Percentiles rank a stretch among this genome's conserved stretches.
phyloP scores from a whole-genome alignment of 2,113 vertebrate genomes.

The Theropithecus gelada region DNA sequence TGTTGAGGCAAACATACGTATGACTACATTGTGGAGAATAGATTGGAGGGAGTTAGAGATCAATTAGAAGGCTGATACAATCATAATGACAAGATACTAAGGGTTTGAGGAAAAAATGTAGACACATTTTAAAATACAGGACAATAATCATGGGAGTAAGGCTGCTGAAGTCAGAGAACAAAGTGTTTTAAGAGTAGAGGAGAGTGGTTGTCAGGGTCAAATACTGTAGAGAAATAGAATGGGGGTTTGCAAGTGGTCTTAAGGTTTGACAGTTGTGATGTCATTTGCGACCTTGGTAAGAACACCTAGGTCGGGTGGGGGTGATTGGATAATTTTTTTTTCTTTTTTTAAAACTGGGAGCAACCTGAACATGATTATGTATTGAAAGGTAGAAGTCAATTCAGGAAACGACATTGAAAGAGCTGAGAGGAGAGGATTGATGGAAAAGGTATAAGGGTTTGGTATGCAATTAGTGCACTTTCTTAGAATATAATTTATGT shows the following conservation, averaged over 20 bases:
- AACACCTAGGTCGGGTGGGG: not conserved
- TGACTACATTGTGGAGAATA: not conserved
- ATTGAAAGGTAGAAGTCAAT: not conserved
- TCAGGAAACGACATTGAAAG: not conserved
- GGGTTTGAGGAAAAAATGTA: not conserved
- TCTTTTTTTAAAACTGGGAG: not conserved
- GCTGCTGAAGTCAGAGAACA: not conserved
- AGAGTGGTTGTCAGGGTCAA: rapidly evolving
- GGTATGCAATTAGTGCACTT: not conserved
- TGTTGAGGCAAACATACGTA: not conserved
- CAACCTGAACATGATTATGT: not conserved
- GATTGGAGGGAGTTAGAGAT: not conserved
- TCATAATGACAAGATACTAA: not conserved
- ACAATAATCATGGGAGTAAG: not conserved
- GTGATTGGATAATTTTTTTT: not conserved
- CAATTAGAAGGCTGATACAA: not conserved
- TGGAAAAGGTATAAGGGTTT: not conserved
- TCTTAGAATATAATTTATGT: not conserved
- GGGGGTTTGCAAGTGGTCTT: not conserved
- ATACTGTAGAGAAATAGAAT: not conserved
- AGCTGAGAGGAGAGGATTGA: not conserved
- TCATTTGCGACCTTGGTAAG: not conserved
- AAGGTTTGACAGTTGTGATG: not conserved
- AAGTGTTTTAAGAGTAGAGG: not conserved
- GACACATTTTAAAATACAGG: not conserved